A percentile compares a stretch with the other conserved stretches of the same genome.
These are phyloP conservation scores for Columba guinea DNA, from an alignment of 2,797 vertebrate species.

Conservation along the genomic window DNA sequence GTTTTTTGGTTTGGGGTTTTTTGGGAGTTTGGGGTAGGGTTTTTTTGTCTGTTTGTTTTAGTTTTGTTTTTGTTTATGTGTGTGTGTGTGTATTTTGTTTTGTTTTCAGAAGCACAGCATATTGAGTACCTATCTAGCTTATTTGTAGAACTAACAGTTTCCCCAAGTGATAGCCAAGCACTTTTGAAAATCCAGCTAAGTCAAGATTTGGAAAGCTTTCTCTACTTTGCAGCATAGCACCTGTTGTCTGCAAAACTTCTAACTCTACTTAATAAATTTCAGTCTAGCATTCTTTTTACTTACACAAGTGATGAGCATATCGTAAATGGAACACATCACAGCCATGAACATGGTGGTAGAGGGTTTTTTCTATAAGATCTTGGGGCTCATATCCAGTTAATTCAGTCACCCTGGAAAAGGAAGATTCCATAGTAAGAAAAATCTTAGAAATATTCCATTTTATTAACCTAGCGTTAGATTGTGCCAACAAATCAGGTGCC, in stretches of 20 bases:
- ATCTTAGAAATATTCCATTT: background rate
- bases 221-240: background rate
- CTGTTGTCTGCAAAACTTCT: background rate
- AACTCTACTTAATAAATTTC: background rate
- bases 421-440: slow-evolving; percentile 1
- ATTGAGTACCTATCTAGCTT: background rate
- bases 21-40: no score
- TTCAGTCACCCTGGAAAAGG: slow-evolving; percentile 86
- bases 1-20: no score
- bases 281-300: slow-evolving; percentile 69
- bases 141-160: slow-evolving; percentile 27
- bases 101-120: background rate
- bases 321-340: slow-evolving; percentile 91
- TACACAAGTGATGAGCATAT: slow-evolving; percentile 90
- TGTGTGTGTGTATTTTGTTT: no score
- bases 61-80: no score
- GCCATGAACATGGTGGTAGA: slow-evolving; percentile 92
- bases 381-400: slow-evolving; percentile 94
- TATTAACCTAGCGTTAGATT: background rate
- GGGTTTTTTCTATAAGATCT: slow-evolving; percentile 95
- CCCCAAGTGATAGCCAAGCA: slow-evolving; percentile 8
- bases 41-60: no score
- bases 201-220: background rate
- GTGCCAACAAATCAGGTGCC: slow-evolving; percentile 25
- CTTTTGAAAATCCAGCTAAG: background rate